Evolutionary conservation across 2,888 invertebrate genomes (phyloP).

Genomic region (Drosophila dives): DNA sequence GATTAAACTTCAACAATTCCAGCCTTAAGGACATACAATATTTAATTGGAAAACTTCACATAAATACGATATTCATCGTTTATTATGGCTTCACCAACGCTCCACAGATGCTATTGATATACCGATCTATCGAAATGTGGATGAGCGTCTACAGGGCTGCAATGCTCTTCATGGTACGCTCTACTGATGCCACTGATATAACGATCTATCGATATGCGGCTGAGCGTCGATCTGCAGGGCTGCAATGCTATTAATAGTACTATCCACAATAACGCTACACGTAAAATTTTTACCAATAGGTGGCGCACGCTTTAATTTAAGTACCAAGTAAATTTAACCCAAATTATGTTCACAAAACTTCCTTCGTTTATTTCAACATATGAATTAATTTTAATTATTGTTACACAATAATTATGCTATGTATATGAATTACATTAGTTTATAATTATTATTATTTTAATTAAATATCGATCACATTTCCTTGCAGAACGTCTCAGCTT

Average conservation of each 20-base stretch:
- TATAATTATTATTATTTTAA: conserved; percentile 66
- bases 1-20: no score
- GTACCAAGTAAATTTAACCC: neutral
- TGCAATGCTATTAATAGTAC: conserved; percentile 6
- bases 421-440: conserved; percentile 55
- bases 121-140: conserved; percentile 15
- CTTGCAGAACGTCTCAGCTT: conserved; percentile 77
- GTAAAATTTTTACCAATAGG: neutral
- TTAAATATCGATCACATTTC: conserved; percentile 83
- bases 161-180: no score
- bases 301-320: neutral
- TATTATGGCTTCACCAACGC: conserved; percentile 20
- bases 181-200: no score
- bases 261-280: neutral
- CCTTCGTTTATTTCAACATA: conserved; percentile 56
- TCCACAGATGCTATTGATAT: neutral
- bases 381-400: conserved; percentile 66
- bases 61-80: neutral
- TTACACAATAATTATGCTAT: conserved; percentile 71
- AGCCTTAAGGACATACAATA: neutral
- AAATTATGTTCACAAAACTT: conserved; percentile 27
- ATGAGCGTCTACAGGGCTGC: conserved; percentile 23
- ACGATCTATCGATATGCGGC: conserved; percentile 19
- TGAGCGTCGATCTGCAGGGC: conserved; percentile 14
- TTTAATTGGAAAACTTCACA: neutral